Evolutionary conservation across 2,888 invertebrate genomes (phyloP).

Genomic region (Heteromurus nitidus): DNA sequence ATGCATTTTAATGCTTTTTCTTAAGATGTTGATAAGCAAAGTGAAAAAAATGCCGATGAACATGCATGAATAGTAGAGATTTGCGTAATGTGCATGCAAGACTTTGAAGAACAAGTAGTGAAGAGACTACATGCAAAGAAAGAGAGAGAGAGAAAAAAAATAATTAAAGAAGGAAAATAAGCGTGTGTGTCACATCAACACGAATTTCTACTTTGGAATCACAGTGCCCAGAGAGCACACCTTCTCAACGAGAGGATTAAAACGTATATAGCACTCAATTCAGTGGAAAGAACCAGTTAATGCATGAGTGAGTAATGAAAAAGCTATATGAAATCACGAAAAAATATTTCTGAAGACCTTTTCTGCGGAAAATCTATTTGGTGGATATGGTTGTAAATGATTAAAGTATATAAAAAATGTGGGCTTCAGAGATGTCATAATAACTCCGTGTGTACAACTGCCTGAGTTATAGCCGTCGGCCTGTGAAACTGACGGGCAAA

Average conservation of each 20-base stretch:
- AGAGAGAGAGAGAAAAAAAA: too few relatives aligned
- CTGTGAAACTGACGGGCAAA: slow-evolving; percentile 28
- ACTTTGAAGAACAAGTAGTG: neutral
- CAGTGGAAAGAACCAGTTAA: too few relatives aligned
- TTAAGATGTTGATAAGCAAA: neutral
- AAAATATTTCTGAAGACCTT: too few relatives aligned
- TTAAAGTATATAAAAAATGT: neutral
- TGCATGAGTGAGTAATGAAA: too few relatives aligned
- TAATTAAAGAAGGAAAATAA: slow-evolving; percentile 20
- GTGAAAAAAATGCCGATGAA: neutral
- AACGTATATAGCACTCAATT: too few relatives aligned
- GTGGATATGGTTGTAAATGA: too few relatives aligned
- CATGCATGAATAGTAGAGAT: neutral
- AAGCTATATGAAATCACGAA: too few relatives aligned
- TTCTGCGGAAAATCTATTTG: too few relatives aligned
- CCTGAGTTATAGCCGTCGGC: slow-evolving; percentile 24
- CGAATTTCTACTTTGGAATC: slow-evolving; percentile 10
- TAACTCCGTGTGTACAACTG: neutral
- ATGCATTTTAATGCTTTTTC: slow-evolving; percentile 5
- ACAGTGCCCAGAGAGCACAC: neutral
- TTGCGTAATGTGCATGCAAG: neutral
- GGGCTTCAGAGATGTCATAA: neutral
- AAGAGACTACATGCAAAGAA: neutral
- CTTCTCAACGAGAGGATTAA: neutral
- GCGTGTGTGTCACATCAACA: slow-evolving; percentile 19